phyloP scores from a whole-genome alignment of 2,888 invertebrate species.

The Pharmacophagus antenor region DNA sequence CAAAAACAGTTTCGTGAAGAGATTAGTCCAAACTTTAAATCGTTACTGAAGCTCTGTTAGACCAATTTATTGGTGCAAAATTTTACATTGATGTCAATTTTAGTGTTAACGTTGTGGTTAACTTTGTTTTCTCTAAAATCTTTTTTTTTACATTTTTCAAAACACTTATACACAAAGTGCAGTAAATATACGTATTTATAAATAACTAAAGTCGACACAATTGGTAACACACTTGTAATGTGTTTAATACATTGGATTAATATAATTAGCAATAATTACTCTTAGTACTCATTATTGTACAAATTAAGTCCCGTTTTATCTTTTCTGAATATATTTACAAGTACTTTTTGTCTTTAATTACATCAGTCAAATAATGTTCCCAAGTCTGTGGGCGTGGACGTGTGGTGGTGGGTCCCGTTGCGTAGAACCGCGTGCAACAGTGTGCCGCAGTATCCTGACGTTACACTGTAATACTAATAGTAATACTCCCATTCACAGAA shows the following conservation, averaged over 20 bases:
- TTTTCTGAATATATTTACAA: neutral
- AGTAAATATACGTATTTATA: neutral
- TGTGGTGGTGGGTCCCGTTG: slow-evolving; percentile 64
- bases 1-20: slow-evolving; percentile 20
- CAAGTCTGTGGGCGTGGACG: slow-evolving; percentile 54
- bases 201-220: neutral
- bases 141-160: too few relatives aligned
- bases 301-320: too few relatives aligned
- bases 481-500: slow-evolving; percentile 51
- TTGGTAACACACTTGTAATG: neutral
- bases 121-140: too few relatives aligned
- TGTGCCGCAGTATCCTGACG: slow-evolving; percentile 60
- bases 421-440: slow-evolving; percentile 75
- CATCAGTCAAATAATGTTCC: neutral
- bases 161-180: too few relatives aligned
- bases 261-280: too few relatives aligned
- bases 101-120: too few relatives aligned
- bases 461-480: too few relatives aligned
- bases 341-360: neutral
- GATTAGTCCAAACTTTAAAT: slow-evolving; percentile 1
- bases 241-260: too few relatives aligned
- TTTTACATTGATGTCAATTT: too few relatives aligned
- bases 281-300: too few relatives aligned
- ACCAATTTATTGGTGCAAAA: too few relatives aligned
- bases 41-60: slow-evolving; percentile 4